Evolutionary conservation across 2,888 invertebrate genomes (phyloP).

Genomic region (Caenorhabditis zanzibari): DNA sequence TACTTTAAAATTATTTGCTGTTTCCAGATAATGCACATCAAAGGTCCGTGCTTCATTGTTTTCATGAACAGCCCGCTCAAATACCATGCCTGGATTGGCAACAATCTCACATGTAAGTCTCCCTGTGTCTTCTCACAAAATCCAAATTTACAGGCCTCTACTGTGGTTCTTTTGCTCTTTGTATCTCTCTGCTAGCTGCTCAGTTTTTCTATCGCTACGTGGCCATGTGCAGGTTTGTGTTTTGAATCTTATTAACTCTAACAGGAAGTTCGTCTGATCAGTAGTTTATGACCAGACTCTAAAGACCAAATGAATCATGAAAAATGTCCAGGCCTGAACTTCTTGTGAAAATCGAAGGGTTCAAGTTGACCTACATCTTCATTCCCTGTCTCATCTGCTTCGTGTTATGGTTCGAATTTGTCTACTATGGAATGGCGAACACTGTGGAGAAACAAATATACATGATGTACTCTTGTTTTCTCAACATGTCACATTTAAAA

Average conservation of each 20-base stretch:
- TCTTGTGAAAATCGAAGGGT: conserved; percentile 41
- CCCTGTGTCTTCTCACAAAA: neutral
- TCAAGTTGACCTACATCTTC: conserved; percentile 39
- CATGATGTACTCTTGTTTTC: conserved; percentile 20
- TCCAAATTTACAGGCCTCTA: conserved; percentile 31
- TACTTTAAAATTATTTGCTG: neutral
- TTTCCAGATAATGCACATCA: conserved; percentile 57
- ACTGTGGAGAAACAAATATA: conserved; percentile 48
- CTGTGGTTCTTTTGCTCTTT: conserved; percentile 52
- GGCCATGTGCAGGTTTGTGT: conserved; percentile 29
- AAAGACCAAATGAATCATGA: neutral
- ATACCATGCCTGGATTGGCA: conserved; percentile 43
- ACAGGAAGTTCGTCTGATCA: neutral
- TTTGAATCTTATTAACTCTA: neutral
- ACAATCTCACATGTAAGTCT: conserved; percentile 31
- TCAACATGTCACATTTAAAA: neutral
- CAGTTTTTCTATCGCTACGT: conserved; percentile 54
- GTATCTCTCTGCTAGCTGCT: conserved; percentile 47
- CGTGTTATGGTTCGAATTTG: conserved; percentile 52
- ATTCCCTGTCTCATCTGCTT: conserved; percentile 49
- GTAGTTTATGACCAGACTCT: neutral
- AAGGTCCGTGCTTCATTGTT: conserved; percentile 47
- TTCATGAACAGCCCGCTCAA: conserved; percentile 51
- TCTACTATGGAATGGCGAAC: conserved; percentile 56
- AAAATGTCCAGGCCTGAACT: conserved; percentile 21